Conservation (phyloP, 2,113 vertebrate genomes). For the Albula goreensis region DNA sequence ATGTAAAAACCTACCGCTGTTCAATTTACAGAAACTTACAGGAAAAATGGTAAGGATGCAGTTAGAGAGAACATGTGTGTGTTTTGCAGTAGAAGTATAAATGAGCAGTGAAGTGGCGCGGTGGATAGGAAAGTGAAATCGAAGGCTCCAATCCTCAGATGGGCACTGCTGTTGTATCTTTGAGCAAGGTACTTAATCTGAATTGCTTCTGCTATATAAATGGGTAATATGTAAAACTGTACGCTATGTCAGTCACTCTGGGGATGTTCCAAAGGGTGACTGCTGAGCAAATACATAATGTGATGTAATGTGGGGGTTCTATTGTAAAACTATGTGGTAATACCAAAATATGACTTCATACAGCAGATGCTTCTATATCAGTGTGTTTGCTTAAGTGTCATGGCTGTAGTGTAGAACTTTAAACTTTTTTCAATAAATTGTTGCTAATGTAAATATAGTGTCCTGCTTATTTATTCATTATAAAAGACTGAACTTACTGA, state of each 20-base stretch:
- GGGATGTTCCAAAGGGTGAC: not conserved
- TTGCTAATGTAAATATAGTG: not conserved
- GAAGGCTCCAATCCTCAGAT: not conserved
- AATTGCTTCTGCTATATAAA: not conserved
- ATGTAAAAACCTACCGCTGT: not conserved
- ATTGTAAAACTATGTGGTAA: conserved; percentile 11
- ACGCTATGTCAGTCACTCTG: not conserved
- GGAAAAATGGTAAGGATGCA: not conserved
- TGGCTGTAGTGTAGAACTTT: conserved; percentile 19
- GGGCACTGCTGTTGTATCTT: not conserved
- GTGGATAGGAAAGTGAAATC: not conserved
- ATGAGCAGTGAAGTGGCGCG: not conserved
- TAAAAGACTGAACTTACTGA: not conserved
- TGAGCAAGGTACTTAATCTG: not conserved
- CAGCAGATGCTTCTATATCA: conserved; percentile 22
- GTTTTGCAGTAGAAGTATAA: not conserved
- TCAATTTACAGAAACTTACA: not conserved
- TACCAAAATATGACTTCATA: conserved; percentile 10
- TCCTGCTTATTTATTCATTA: not conserved
- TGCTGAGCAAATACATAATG: not conserved
- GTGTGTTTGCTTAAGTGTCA: conserved; percentile 22
- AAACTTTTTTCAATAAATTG: conserved; percentile 9
- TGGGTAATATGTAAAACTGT: conserved; percentile 1
- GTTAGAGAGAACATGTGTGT: not conserved
- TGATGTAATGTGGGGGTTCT: not conserved